Percentiles rank a stretch among this genome's conserved stretches.
These are phyloP conservation scores for Holotrichia oblita DNA, from an alignment of 1,140 invertebrate genomes.

Conservation along the genomic window DNA sequence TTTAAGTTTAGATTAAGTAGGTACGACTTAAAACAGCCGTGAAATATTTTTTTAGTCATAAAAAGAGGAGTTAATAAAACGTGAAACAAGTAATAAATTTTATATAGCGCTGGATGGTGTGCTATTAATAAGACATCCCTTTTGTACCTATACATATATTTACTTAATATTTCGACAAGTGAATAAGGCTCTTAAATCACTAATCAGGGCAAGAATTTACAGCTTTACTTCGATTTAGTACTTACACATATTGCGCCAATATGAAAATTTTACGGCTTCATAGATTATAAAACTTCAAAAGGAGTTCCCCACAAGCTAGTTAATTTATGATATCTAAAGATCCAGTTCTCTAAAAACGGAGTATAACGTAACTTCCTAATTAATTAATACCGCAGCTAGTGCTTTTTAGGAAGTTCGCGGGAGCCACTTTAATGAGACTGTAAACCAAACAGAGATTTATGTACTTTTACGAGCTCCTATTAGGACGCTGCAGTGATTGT, in stretches of 20 bases:
- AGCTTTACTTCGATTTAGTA: neutral
- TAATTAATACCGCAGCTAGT: slow-evolving; percentile 31
- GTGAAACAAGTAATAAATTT: too few relatives aligned
- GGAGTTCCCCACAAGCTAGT: neutral
- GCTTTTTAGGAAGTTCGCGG: slow-evolving; percentile 29
- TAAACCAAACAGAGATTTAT: slow-evolving; percentile 35
- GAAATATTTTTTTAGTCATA: too few relatives aligned
- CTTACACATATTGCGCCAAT: neutral
- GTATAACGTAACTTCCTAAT: neutral
- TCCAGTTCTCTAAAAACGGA: neutral
- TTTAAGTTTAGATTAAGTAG: neutral
- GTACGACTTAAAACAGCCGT: neutral
- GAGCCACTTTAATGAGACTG: slow-evolving; percentile 19
- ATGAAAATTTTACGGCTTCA: neutral
- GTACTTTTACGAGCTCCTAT: neutral
- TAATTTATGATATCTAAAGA: slow-evolving; percentile 11
- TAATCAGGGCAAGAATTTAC: neutral
- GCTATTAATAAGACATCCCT: neutral
- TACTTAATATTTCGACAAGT: too few relatives aligned
- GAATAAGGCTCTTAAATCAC: too few relatives aligned
- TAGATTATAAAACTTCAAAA: neutral
- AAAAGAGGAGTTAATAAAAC: too few relatives aligned
- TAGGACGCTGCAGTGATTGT: slow-evolving; percentile 12
- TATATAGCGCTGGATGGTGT: neutral
- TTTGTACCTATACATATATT: too few relatives aligned